Conservation (phyloP, 2,113 vertebrate species). For the Tragelaphus imberbis region DNA sequence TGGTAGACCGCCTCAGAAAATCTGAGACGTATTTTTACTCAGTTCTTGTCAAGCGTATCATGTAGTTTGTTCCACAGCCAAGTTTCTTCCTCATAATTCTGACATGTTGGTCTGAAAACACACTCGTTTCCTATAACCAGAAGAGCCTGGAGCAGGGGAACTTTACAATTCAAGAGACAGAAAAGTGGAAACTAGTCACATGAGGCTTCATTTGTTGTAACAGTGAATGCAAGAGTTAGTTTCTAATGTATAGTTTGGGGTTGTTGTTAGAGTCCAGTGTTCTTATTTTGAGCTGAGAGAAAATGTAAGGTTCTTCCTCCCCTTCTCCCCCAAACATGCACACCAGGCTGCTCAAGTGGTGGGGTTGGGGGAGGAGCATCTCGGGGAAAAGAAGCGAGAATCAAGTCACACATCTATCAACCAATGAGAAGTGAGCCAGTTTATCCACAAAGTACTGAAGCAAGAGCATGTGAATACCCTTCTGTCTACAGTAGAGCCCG, state of each 20-base stretch:
- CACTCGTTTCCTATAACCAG: background rate
- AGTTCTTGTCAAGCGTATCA: background rate
- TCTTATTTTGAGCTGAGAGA: background rate
- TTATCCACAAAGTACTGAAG: background rate
- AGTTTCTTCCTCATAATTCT: conserved; percentile 36
- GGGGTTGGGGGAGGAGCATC: background rate
- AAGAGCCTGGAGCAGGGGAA: background rate
- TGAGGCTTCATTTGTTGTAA: background rate
- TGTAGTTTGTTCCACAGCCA: background rate
- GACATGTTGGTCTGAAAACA: conserved; percentile 48
- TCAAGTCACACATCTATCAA: background rate
- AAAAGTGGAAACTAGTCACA: background rate
- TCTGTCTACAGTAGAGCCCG: background rate
- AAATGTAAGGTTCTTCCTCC: background rate
- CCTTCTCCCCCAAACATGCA: background rate
- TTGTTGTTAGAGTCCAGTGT: background rate
- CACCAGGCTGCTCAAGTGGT: background rate
- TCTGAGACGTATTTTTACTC: conserved; percentile 6
- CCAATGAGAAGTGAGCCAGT: background rate
- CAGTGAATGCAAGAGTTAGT: background rate
- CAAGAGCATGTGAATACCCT: background rate
- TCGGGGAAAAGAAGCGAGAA: background rate
- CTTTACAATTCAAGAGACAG: background rate
- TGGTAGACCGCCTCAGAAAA: background rate
- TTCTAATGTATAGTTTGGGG: background rate